Percentiles rank a stretch among this genome's conserved stretches.
phyloP scores from a whole-genome alignment of 2,113 vertebrate species.

The Microcebus tavaratra region DNA sequence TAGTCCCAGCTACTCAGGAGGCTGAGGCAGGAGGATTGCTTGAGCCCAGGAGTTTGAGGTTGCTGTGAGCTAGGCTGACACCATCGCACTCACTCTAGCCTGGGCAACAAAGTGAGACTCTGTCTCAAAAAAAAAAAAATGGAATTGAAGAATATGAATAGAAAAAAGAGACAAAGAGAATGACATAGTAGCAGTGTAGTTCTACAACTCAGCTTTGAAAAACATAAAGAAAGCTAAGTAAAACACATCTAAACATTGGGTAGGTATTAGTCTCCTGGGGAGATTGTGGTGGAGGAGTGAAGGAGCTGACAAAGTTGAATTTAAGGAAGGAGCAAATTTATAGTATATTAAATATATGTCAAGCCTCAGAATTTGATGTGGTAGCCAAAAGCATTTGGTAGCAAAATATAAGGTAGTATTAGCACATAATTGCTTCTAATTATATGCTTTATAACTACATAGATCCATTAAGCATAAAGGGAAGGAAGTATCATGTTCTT shows the following conservation, averaged over 20 bases:
- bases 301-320: neutral
- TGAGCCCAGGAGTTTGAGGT: too few species aligned
- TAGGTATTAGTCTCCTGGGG: neutral
- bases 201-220: neutral
- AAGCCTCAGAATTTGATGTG: conserved; percentile 46
- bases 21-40: too few species aligned
- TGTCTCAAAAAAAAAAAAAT: neutral
- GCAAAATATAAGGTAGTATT: conserved; percentile 44
- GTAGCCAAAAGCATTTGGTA: conserved; percentile 50
- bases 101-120: too few species aligned
- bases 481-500: conserved; percentile 26
- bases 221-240: neutral
- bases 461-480: conserved; percentile 56
- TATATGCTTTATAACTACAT: conserved; percentile 50
- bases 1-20: too few species aligned
- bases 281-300: neutral
- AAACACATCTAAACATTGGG: neutral
- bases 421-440: conserved; percentile 63
- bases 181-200: neutral
- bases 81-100: too few species aligned
- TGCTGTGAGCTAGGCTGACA: too few species aligned
- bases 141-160: neutral
- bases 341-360: neutral
- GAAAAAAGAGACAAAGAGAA: neutral
- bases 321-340: neutral